Base-by-base conservation (phyloP, 2,113 vertebrate genomes). In the Poeciliopsis occidentalis region DNA sequence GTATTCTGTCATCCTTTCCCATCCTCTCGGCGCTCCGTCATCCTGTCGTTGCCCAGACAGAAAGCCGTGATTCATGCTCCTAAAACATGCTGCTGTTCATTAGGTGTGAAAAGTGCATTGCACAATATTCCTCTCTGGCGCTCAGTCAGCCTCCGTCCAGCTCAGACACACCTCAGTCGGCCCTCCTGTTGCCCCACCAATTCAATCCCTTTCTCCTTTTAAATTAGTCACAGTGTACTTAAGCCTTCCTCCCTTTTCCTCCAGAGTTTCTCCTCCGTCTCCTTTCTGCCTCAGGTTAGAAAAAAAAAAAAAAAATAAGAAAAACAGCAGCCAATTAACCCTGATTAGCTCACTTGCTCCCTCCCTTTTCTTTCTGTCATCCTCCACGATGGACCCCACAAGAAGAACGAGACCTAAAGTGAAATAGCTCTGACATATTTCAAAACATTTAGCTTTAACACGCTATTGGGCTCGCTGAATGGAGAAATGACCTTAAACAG, bases 271-370 rank as follows among this genome's bases (percentile, higher is more conserved):
- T 77, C 64, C 66, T 67, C 47, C 71, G n/a, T 93, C 90, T 89
- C 74, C 80, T 81, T 78, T 82, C 78, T 37, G 90, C 93, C 90
- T 79, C 63, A 1, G 88, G 93, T 90, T 78, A 83, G 91, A 94
- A 95, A 34, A 44, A 44, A 44, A 47, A 3, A 29, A 44, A 44
- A 17, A 92, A 83, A 91, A 94, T n/a, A n/a, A 27, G 27, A 94
- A 27, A 92, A 93, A 91, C 90, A 93, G 88, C 83, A 79, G 85
- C 44, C 89, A 92, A 95, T 94, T 94, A 93, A 93, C 93, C 93
- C 90, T 29, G 88, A 95, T 95, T 94, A 94, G 89, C 77, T 69
- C 77, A 76, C 71, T 57, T 73, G 64, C 85, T 87, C 87, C 85
- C 72, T 39, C 57, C 80, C 75, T 75, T 39, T 29, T 79, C 66